Base-by-base conservation (phyloP, 2,113 vertebrate genomes). In the Cyprinus carpio region DNA sequence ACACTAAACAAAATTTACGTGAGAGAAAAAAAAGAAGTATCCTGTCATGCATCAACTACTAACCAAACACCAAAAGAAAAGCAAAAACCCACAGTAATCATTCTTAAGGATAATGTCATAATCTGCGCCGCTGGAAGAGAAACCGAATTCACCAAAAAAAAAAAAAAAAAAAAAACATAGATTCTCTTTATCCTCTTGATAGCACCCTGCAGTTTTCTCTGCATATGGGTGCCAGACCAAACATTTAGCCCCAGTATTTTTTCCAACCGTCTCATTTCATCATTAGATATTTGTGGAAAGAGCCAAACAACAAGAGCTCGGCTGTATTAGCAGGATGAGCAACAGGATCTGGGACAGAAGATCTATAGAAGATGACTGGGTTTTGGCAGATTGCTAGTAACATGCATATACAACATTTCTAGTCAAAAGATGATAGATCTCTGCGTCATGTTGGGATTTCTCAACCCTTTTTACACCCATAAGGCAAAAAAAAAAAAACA, bases 281-380 rank as follows among this genome's bases (percentile, higher is more conserved):
- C 62, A 65, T 31, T 79, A 71, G 54, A 84, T 75, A 83, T 84
- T 82, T 81, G 37, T 29, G 25, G 20, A 86, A 75, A 56, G 6
- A 75, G 77, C 75, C 49, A 81, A 84, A 84, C 40, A 25, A 78
- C 88, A 81, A 60, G 34, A 67, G 81, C 37, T 88, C 81, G 69
- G 62, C 84, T 80, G 77, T 84, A 86, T 85, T 85, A 75, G 72
- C 72, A 25, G 72, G 23, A 49, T 75, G n/a, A 75, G 72, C 72
- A 75, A 16, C 40, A 75, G 34, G 20, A 72, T 72, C 69, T 40
- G 34, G 69, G 69, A 40, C 69, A 40, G 69, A 2, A 10, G 65
- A 69, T 69, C 65, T 37, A 43, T 72, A n/a, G 20, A 72, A 49
- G 40, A 25, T 7, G n/a, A 46, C 40, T 49, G 71, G 49, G n/a